Percentiles rank a stretch among this genome's conserved stretches.
phyloP scores from a whole-genome alignment of 2,113 vertebrate genomes.

The pig (Sus scrofa) region T2T-Sscrofa CM000816.6:102671501-102672000 shows the following conservation, averaged over 20 bases:
- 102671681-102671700: background rate
- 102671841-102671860: background rate
- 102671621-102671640: background rate
- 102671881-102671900: background rate
- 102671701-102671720: background rate
- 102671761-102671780: background rate
- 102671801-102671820: background rate
- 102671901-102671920: background rate
- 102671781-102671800: background rate
- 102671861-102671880: too few relatives aligned
- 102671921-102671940: background rate
- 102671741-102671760: background rate
- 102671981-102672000: background rate
- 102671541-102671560: background rate
- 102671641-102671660: background rate
- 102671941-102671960: background rate
- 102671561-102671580: background rate
- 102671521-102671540: background rate
- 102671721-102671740: background rate
- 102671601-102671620: background rate
- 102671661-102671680: background rate
- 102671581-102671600: background rate
- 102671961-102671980: background rate
- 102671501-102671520: conserved; percentile 20
- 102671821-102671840: background rate